A percentile compares a stretch with the other conserved stretches of the same genome.
These are phyloP conservation scores for Sebastes taczanowskii DNA, from an alignment of 2,797 vertebrate species.

Conservation along the genomic window DNA sequence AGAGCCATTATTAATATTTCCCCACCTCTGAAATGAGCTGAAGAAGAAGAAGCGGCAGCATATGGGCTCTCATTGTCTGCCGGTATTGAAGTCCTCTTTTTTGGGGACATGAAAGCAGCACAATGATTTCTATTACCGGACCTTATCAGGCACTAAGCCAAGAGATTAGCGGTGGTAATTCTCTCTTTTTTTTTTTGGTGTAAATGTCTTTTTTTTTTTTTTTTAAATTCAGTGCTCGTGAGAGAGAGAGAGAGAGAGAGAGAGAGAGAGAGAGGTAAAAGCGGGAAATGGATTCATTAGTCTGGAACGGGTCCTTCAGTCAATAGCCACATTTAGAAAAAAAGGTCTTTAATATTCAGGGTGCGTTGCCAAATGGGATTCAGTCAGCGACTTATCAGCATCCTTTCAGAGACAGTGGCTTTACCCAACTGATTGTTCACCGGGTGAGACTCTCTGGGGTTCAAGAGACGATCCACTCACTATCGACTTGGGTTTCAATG, in stretches of 20 bases:
- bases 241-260: background rate
- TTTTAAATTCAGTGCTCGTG: slow-evolving; percentile 44
- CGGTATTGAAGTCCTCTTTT: slow-evolving; percentile 45
- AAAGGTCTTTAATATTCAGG: background rate
- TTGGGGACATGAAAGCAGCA: slow-evolving; percentile 55
- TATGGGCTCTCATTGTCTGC: slow-evolving; percentile 38
- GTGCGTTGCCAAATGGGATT: background rate
- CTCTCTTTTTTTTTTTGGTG: slow-evolving; percentile 30
- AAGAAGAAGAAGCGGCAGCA: slow-evolving; percentile 30
- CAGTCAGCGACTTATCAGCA: background rate
- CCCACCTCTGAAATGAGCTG: slow-evolving; percentile 51
- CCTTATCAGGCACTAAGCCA: slow-evolving; percentile 62
- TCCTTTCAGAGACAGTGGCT: background rate
- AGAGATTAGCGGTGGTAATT: slow-evolving; percentile 63
- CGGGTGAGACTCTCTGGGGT: background rate
- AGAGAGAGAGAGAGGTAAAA: background rate
- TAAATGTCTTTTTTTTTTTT: slow-evolving; percentile 31
- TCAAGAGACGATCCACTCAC: background rate
- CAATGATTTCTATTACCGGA: slow-evolving; percentile 66
- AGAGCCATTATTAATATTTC: slow-evolving; percentile 57
- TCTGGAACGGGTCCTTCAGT: slow-evolving; percentile 17
- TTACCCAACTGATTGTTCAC: background rate
- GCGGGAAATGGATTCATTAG: slow-evolving; percentile 38
- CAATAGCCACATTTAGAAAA: slow-evolving; percentile 19
- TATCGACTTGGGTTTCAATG: background rate